A percentile compares a stretch with the other conserved stretches of the same genome.
Evolutionary conservation across 2,888 invertebrate genomes (phyloP).

Genomic region (Tachina fera): DNA sequence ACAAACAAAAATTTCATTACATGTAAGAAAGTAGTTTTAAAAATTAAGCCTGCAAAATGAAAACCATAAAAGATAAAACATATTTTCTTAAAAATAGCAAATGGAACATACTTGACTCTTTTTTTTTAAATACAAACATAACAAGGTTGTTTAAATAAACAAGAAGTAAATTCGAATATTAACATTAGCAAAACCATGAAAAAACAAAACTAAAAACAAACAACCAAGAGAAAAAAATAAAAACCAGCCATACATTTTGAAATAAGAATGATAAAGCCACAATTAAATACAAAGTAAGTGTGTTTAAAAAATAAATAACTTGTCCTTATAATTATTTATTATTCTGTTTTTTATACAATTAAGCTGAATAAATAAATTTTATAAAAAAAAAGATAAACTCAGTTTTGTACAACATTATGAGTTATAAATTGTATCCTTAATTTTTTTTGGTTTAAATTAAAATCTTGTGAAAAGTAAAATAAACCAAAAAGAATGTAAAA

Average conservation of each 20-base stretch:
- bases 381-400: constrained; percentile 62
- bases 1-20: constrained; percentile 19
- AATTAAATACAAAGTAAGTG: neutral
- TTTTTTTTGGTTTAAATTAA: constrained; percentile 59
- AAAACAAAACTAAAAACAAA: constrained; percentile 33
- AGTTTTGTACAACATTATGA: constrained; percentile 57
- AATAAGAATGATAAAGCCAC: constrained; percentile 27
- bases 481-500: constrained; percentile 55
- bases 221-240: constrained; percentile 67
- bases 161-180: constrained; percentile 38
- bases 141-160: constrained; percentile 61
- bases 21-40: constrained; percentile 59
- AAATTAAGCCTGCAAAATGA: constrained; percentile 66
- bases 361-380: constrained; percentile 5
- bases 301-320: constrained; percentile 9
- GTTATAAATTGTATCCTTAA: constrained; percentile 63
- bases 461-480: constrained; percentile 57
- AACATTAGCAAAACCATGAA: neutral
- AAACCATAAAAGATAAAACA: constrained; percentile 43
- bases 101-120: constrained; percentile 39
- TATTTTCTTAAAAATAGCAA: constrained; percentile 60
- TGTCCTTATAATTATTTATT: constrained; percentile 9
- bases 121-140: constrained; percentile 51
- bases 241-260: constrained; percentile 44
- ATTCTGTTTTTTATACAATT: constrained; percentile 22